phyloP scores from a whole-genome alignment of 2,888 invertebrate genomes.

The Leptogaster cylindrica region DNA sequence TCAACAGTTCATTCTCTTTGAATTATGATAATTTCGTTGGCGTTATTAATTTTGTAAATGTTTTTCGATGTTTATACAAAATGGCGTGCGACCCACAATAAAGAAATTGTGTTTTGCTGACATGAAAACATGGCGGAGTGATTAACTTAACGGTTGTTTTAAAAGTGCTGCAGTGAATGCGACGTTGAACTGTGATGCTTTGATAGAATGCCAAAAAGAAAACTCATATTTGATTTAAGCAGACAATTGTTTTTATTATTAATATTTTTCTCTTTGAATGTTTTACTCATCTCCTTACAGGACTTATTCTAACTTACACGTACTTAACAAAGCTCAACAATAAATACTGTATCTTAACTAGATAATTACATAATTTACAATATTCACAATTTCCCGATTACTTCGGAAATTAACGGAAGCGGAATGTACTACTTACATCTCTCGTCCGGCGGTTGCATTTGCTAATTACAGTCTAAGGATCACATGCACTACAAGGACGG shows the following conservation, averaged over 20 bases:
- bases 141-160: too few relatives aligned
- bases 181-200: too few relatives aligned
- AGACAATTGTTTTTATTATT: constrained; percentile 19
- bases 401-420: background rate
- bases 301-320: constrained; percentile 1
- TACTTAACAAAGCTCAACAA: constrained; percentile 21
- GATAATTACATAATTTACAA: constrained; percentile 3
- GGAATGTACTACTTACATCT: constrained; percentile 34
- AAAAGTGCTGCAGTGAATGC: too few relatives aligned
- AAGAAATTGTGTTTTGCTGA: too few relatives aligned
- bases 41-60: too few relatives aligned
- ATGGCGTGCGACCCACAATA: too few relatives aligned
- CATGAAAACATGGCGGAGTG: too few relatives aligned
- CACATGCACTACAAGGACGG: constrained; percentile 35
- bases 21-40: too few relatives aligned
- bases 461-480: constrained; percentile 15
- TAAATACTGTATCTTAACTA: constrained; percentile 25
- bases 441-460: constrained; percentile 19
- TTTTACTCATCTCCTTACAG: constrained; percentile 20
- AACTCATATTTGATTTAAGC: constrained; percentile 23
- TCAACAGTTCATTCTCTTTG: too few relatives aligned
- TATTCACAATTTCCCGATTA: background rate
- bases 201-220: constrained; percentile 9
- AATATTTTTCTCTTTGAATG: constrained; percentile 13
- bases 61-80: too few relatives aligned